These are phyloP conservation scores for Sturnus vulgaris DNA, from an alignment of 2,113 vertebrate genomes.

Conservation along the genomic window DNA sequence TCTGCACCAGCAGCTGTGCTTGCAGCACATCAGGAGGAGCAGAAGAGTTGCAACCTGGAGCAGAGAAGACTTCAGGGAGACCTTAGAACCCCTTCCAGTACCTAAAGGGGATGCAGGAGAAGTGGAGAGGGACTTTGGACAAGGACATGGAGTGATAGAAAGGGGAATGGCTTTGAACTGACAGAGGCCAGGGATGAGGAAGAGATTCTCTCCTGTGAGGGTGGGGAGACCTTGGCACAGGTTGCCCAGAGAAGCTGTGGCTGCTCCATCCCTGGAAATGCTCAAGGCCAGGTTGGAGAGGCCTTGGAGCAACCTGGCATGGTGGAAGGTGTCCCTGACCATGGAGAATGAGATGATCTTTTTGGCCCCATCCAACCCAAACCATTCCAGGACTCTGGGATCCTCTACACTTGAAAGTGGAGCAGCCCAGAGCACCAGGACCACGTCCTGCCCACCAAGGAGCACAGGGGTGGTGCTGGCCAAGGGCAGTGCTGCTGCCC, in stretches of 20 bases:
- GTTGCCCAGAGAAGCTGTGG: background rate
- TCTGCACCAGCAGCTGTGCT: background rate
- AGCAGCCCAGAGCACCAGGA: fast-evolving
- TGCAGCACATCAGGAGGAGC: background rate
- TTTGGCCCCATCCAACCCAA: background rate
- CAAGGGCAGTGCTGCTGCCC: background rate
- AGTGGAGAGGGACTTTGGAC: background rate
- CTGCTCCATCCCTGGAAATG: background rate
- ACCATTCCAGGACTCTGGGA: background rate
- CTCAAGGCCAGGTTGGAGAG: fast-evolving
- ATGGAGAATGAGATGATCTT: background rate
- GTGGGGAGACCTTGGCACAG: background rate
- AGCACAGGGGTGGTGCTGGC: fast-evolving
- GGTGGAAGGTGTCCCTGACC: background rate
- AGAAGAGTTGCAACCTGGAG: background rate
- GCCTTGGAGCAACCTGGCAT: background rate
- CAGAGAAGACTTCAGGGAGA: background rate
- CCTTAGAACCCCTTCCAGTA: background rate
- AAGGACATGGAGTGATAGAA: background rate
- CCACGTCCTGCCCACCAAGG: fast-evolving
- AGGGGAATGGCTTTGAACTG: background rate
- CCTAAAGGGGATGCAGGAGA: background rate
- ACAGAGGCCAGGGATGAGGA: background rate
- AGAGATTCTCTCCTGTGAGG: background rate
- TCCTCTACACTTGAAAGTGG: background rate